A percentile compares a stretch with the other conserved stretches of the same genome.
Evolutionary conservation across 1,140 invertebrate genomes (phyloP).

Genomic region (Nymphalis io): DNA sequence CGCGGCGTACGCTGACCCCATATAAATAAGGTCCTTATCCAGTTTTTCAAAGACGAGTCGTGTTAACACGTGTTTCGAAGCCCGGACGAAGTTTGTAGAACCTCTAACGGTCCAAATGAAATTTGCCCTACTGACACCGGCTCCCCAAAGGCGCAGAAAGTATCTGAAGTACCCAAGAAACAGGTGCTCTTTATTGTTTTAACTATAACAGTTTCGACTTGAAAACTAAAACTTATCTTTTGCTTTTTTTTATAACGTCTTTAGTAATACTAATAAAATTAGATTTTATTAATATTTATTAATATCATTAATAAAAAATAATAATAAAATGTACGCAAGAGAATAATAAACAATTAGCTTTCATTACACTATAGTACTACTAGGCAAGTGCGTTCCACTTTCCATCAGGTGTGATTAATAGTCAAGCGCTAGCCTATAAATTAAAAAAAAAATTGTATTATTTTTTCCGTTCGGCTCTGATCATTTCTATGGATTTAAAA

Average conservation of each 20-base stretch:
- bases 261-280: not conserved
- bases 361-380: no score
- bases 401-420: no score
- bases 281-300: no score
- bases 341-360: no score
- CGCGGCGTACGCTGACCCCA: constrained; percentile 71
- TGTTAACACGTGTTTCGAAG: constrained; percentile 74
- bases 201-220: constrained; percentile 40
- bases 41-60: constrained; percentile 75
- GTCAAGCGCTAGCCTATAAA: no score
- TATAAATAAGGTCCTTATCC: constrained; percentile 77
- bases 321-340: no score
- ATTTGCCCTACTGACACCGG: constrained; percentile 70
- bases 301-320: no score
- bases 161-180: constrained; percentile 41
- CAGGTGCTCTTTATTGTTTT: constrained; percentile 60
- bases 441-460: no score
- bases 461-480: no score
- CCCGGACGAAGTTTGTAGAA: constrained; percentile 59
- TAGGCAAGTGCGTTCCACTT: no score
- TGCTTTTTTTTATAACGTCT: constrained; percentile 19
- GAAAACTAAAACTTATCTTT: constrained; percentile 28
- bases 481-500: no score
- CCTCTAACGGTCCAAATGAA: constrained; percentile 65
- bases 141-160: constrained; percentile 46